phyloP scores from a whole-genome alignment of 2,113 vertebrate species.

The Sinosuthora webbiana region DNA sequence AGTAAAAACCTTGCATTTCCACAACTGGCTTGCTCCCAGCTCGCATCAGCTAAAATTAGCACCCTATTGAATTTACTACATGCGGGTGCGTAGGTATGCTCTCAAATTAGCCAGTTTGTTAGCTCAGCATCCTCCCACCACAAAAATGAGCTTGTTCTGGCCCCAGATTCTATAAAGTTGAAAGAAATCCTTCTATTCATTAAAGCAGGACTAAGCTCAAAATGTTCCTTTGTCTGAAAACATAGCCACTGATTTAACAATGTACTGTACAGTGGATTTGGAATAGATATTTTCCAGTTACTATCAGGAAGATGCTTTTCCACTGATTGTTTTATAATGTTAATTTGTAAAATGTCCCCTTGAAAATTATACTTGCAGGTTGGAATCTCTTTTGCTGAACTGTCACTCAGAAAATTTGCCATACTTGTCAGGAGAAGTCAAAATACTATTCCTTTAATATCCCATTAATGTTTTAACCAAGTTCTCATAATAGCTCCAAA shows the following conservation, averaged over 20 bases:
- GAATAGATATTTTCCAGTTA: neutral
- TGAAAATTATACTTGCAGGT: neutral
- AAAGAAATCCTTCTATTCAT: neutral
- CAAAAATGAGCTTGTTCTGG: neutral
- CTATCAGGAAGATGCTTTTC: neutral
- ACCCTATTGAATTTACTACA: neutral
- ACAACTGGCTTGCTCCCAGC: neutral
- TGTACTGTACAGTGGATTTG: neutral
- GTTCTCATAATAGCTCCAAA: conserved; percentile 19
- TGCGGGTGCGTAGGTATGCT: neutral
- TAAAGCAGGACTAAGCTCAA: neutral
- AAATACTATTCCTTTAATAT: conserved; percentile 18
- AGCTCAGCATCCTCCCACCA: conserved; percentile 11
- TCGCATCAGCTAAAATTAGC: conserved; percentile 40
- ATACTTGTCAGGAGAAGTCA: conserved; percentile 21
- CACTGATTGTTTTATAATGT: neutral
- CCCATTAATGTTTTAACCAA: conserved; percentile 38
- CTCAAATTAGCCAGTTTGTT: neutral
- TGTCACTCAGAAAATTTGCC: neutral
- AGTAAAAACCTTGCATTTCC: neutral
- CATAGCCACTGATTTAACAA: neutral
- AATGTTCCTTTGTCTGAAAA: neutral
- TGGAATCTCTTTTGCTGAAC: neutral
- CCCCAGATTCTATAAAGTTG: neutral
- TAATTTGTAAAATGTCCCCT: neutral